A percentile compares a stretch with the other conserved stretches of the same genome.
Conservation (phyloP, 1,140 invertebrate genomes). For the Druon quercuslanigerum region DNA sequence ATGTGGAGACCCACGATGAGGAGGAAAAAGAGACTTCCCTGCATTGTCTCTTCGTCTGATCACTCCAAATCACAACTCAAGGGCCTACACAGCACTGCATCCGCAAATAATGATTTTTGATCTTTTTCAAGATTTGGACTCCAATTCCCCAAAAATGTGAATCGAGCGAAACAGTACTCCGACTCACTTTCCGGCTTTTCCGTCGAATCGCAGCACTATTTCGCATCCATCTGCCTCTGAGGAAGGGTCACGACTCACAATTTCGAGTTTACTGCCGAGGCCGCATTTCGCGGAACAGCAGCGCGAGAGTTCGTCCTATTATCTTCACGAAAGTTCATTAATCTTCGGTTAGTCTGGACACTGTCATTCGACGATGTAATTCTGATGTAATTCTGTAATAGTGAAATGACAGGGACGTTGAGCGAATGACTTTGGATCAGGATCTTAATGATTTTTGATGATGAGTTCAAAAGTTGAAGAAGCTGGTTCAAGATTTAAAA, state of each 20-base stretch:
- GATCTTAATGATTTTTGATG: too few species aligned
- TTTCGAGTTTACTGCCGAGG: constrained; percentile 46
- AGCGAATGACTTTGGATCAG: too few species aligned
- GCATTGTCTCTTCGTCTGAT: constrained; percentile 42
- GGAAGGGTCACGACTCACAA: neutral
- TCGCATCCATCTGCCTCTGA: too few species aligned
- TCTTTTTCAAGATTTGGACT: too few species aligned
- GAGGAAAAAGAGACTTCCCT: constrained; percentile 42
- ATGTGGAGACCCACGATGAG: constrained; percentile 35
- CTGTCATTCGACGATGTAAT: neutral
- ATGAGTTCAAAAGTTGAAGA: too few species aligned
- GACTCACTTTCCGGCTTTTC: constrained; percentile 14
- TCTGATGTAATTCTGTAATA: neutral
- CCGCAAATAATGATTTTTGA: too few species aligned
- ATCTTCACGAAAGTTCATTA: constrained; percentile 40
- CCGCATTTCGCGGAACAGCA: constrained; percentile 43
- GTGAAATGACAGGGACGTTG: neutral
- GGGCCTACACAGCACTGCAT: too few species aligned
- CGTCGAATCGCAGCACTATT: neutral
- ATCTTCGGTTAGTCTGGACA: neutral
- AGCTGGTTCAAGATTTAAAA: too few species aligned
- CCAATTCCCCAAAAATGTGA: neutral
- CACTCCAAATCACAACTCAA: too few species aligned
- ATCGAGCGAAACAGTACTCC: constrained; percentile 13
- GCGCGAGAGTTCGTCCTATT: constrained; percentile 25